Conservation (phyloP, 2,113 vertebrate species). For the Sinocyclocheilus maitianheensis region DNA sequence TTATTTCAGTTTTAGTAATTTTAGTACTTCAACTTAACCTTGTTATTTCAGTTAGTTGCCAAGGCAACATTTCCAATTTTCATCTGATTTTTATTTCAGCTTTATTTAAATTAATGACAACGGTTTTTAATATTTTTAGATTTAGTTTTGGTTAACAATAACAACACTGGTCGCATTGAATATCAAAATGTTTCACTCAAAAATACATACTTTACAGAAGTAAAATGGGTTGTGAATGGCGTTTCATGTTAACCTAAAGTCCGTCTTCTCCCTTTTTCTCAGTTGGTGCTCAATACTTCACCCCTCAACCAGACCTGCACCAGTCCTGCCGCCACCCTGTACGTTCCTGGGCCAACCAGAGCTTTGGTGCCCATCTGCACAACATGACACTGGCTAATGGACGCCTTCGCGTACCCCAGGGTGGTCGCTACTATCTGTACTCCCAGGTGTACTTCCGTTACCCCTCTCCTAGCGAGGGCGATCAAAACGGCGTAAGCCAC, state of each 20-base stretch:
- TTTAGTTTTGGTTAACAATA: no score
- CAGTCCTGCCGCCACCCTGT: constrained; percentile 86
- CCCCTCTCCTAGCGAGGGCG: constrained; percentile 73
- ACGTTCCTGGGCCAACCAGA: constrained; percentile 78
- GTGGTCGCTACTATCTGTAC: constrained; percentile 87
- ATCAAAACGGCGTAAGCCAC: constrained; percentile 72
- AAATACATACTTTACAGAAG: neutral
- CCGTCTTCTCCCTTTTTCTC: constrained; percentile 10
- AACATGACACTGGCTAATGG: constrained; percentile 83
- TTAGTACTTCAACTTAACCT: no score
- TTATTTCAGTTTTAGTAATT: no score
- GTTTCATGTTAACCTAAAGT: neutral
- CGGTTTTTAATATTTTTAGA: no score
- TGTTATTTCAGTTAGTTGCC: no score
- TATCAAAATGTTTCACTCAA: neutral
- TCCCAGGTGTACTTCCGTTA: constrained; percentile 86
- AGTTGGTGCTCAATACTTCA: constrained; percentile 44
- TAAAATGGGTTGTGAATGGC: neutral
- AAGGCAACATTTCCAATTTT: no score
- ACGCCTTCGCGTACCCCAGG: constrained; percentile 80
- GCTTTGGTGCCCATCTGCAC: constrained; percentile 82
- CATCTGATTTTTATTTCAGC: no score
- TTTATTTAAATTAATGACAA: no score
- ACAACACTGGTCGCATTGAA: neutral
- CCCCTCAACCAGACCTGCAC: constrained; percentile 71